Percentiles rank a stretch among this genome's conserved stretches.
These are phyloP conservation scores for Steinernema hermaphroditum DNA, from an alignment of 2,888 invertebrate species.

Conservation along the genomic window DNA sequence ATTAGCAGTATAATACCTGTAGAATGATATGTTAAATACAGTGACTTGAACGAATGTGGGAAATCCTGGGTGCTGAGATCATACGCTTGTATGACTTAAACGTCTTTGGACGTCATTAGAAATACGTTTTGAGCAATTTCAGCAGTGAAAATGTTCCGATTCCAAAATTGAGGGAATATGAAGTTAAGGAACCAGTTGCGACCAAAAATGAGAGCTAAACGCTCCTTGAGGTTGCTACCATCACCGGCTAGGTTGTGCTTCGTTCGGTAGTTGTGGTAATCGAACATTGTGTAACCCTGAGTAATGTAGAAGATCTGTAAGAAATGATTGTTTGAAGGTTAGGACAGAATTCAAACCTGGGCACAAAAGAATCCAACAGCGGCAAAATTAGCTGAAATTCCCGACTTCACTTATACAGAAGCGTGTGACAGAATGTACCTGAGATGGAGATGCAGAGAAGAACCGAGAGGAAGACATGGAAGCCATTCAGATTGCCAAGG, in stretches of 20 bases:
- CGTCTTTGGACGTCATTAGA: slow-evolving; percentile 43
- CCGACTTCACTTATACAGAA: no score
- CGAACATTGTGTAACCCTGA: slow-evolving; percentile 64
- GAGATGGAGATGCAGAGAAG: slow-evolving; percentile 53
- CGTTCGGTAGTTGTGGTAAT: slow-evolving; percentile 57
- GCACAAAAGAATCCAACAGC: slow-evolving; percentile 57
- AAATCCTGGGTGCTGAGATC: no score
- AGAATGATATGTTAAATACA: no score
- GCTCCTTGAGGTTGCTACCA: slow-evolving; percentile 55
- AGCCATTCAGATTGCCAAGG: slow-evolving; percentile 43
- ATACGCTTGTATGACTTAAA: slow-evolving; percentile 33
- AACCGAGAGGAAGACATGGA: slow-evolving; percentile 42
- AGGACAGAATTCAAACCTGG: slow-evolving; percentile 44
- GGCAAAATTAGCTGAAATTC: slow-evolving; percentile 42
- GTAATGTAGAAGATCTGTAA: slow-evolving; percentile 62
- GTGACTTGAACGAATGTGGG: no score
- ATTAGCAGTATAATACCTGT: no score
- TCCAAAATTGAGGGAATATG: slow-evolving; percentile 55
- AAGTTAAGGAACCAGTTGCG: slow-evolving; percentile 60
- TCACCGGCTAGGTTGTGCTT: slow-evolving; percentile 59
- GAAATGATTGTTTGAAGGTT: neutral
- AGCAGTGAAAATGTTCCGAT: slow-evolving; percentile 44
- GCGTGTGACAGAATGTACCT: no score
- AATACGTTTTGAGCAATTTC: slow-evolving; percentile 47
- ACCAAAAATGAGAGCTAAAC: slow-evolving; percentile 64